A percentile compares a stretch with the other conserved stretches of the same genome.
Evolutionary conservation across 2,797 vertebrate genomes (phyloP).

Genomic region (Anguilla pacifica): DNA sequence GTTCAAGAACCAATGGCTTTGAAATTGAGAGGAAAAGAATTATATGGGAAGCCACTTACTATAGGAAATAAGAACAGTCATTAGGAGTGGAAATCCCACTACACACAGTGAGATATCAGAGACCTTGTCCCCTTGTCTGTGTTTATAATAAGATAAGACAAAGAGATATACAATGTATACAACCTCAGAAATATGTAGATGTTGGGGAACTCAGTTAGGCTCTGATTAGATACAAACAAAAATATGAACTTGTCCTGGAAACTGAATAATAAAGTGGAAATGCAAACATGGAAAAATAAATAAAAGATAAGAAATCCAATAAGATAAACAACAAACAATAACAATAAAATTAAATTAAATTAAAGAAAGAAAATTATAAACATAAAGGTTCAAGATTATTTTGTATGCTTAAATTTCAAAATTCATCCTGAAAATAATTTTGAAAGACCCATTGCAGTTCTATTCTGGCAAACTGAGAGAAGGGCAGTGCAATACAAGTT

Average conservation of each 20-base stretch:
- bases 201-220: background rate
- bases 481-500: background rate
- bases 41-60: constrained; percentile 25
- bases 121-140: constrained; percentile 12
- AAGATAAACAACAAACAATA: no score
- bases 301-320: no score
- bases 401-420: no score
- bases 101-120: constrained; percentile 16
- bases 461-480: no score
- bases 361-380: background rate
- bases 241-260: background rate
- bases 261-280: background rate
- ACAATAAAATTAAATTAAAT: background rate
- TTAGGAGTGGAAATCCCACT: constrained; percentile 12
- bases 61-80: constrained; percentile 29
- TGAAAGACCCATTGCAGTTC: no score
- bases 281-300: no score
- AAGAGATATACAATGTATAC: background rate
- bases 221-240: background rate
- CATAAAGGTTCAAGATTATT: no score
- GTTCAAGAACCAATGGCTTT: constrained; percentile 43
- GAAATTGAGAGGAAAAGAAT: constrained; percentile 25
- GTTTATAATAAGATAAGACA: constrained; percentile 14
- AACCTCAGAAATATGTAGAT: background rate
- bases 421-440: no score